Evolutionary conservation across 2,888 invertebrate species (phyloP), one percentile per base, ranked within the genome.

Genomic region (Odontothrips loti): DNA sequence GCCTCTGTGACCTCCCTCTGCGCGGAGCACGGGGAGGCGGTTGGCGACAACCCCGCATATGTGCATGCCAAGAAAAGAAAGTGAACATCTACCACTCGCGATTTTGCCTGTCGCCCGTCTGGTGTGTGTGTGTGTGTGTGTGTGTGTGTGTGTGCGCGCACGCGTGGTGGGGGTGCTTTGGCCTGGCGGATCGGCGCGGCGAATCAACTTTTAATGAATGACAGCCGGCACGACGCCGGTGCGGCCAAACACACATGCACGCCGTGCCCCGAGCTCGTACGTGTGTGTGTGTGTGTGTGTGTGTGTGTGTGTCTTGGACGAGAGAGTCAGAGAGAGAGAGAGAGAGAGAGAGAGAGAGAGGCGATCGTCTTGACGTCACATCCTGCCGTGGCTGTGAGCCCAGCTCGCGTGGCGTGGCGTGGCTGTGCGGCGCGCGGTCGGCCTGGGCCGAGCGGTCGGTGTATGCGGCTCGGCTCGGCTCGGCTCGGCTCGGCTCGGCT

Each of bases 341-440:
- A 6, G 20, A 58, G 58, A 58, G 17, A 17, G 58, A 75, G 68
- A n/a, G 23, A 12, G n/a, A 23, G 23, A 75, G 23, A 75, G 23
- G 23, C 23, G 68, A 75, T 23, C 68, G 68, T 75, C 68, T 75
- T 75, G 68, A 75, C 68, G 68, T 75, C 68, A 75, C 27, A 75
- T 75, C 68, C 68, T 75, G 68, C 68, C 68, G 23, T 75, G 23
- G 23, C 68, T 12, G 23, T 23, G n/a, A 2, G n/a, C 63, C 63
- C 51, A 20, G 58, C 58, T 58, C 20, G 58, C 58, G 58, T 15
- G 58, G 58, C 58, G 58, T 20, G 58, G 58, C 58, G 17, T 20
- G 58, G 58, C 51, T 1, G 51, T 51, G 51, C 51, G 20, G 51
- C 15, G 51, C 51, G 20, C 15, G 51, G 51, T 1, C 51, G 51